Conservation (phyloP, 2,113 vertebrate genomes). For the Lathamus discolor region DNA sequence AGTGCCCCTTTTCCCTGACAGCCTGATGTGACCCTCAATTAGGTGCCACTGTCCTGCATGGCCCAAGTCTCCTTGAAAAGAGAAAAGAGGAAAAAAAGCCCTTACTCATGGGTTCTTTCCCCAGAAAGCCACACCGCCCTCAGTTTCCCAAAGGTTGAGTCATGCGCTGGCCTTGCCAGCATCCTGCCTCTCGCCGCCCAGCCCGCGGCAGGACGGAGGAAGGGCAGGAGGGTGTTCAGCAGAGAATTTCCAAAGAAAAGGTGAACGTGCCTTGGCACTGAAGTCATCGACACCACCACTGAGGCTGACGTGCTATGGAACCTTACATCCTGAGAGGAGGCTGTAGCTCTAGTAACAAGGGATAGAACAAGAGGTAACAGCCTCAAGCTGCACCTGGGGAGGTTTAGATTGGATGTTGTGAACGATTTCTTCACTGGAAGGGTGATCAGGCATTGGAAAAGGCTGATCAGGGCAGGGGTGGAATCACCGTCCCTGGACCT, state of each 20-base stretch:
- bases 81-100: neutral
- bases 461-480: neutral
- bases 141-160: conserved; percentile 44
- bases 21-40: neutral
- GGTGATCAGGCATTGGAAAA: neutral
- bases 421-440: neutral
- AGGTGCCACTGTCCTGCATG: neutral
- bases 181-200: neutral
- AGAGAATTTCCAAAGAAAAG: neutral
- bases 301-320: fast-evolving
- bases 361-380: neutral
- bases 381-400: neutral
- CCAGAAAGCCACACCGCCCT: conserved; percentile 9
- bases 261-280: neutral
- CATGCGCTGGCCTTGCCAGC: neutral
- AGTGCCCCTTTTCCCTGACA: neutral
- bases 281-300: neutral
- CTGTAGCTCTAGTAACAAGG: neutral
- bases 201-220: neutral
- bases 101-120: conserved; percentile 18
- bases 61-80: neutral
- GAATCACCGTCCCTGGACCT: neutral
- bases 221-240: neutral
- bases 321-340: neutral
- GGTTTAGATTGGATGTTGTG: neutral